These are phyloP conservation scores for Heliocidaris tuberculata DNA, from an alignment of 35 echinoderm and acorn worm genomes.

Conservation along the genomic window DNA sequence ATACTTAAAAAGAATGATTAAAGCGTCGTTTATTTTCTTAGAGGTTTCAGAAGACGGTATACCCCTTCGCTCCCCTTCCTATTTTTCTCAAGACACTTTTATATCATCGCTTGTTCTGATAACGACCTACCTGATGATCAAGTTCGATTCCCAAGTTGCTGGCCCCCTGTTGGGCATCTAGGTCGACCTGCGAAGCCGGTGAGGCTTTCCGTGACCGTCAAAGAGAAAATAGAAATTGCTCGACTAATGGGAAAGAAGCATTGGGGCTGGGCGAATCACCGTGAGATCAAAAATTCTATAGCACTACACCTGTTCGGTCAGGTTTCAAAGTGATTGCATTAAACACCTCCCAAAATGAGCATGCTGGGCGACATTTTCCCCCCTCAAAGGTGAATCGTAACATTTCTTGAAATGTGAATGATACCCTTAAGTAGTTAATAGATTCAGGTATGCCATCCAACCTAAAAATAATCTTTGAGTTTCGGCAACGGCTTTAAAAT, in stretches of 20 bases:
- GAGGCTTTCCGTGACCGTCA: not conserved
- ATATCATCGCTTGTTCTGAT: no score
- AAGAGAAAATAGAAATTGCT: not conserved
- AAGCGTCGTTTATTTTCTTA: not conserved
- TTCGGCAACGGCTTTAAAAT: not conserved
- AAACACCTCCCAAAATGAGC: conserved; percentile 8
- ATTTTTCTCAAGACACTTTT: no score
- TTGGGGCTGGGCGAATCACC: not conserved
- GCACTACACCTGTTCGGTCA: not conserved
- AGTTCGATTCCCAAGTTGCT: not conserved
- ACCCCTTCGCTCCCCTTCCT: no score
- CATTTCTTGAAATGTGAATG: not conserved
- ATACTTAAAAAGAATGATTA: not conserved
- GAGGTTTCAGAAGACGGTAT: no score
- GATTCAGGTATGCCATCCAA: not conserved
- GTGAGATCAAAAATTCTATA: not conserved
- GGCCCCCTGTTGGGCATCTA: conserved; percentile 7
- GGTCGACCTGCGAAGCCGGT: not conserved
- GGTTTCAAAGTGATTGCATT: conserved; percentile 17
- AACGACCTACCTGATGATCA: not conserved
- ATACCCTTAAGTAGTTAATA: not conserved
- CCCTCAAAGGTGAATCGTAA: conserved; percentile 1
- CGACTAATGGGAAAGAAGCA: not conserved
- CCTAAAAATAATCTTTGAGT: not conserved
- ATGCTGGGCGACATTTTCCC: not conserved